Percentiles rank a stretch among this genome's conserved stretches.
phyloP scores from a whole-genome alignment of 2,888 invertebrate genomes.

The Philereme transversata region DNA sequence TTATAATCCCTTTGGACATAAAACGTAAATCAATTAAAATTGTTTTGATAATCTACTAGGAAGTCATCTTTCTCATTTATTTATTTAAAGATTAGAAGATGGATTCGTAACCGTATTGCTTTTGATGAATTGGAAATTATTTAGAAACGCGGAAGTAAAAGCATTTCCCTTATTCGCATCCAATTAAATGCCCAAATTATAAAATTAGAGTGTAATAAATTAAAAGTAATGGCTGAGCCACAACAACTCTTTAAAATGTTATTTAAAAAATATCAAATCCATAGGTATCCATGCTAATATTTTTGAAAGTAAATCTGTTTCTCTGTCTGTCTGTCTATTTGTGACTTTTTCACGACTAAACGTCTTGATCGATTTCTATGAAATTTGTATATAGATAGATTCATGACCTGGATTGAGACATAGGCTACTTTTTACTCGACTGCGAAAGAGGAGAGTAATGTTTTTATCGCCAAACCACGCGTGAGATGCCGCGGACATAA shows the following conservation, averaged over 20 bases:
- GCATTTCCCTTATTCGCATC: slow-evolving; percentile 2
- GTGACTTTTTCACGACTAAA: no score
- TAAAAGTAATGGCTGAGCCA: neutral
- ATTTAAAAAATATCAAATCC: neutral
- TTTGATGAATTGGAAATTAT: slow-evolving; percentile 33
- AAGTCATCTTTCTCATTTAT: slow-evolving; percentile 33
- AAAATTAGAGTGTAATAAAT: slow-evolving; percentile 14
- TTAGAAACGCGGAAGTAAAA: slow-evolving; percentile 28
- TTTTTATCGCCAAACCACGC: no score
- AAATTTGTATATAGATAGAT: no score
- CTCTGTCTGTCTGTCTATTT: no score
- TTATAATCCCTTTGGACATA: slow-evolving; percentile 29
- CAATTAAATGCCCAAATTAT: slow-evolving; percentile 5
- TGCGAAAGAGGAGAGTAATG: no score
- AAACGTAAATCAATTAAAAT: slow-evolving; percentile 40
- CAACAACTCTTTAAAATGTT: neutral
- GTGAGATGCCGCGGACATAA: no score
- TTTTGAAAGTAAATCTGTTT: no score
- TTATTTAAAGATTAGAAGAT: slow-evolving; percentile 40
- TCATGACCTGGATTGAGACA: no score
- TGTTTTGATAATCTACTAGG: slow-evolving; percentile 29
- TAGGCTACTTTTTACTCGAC: no score
- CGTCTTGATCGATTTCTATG: no score
- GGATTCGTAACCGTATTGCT: slow-evolving; percentile 29
- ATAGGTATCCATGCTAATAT: no score